Percentiles rank a stretch among this genome's conserved stretches.
Conservation (phyloP, 2,113 vertebrate species). For the Pachypanchax playfairii region DNA sequence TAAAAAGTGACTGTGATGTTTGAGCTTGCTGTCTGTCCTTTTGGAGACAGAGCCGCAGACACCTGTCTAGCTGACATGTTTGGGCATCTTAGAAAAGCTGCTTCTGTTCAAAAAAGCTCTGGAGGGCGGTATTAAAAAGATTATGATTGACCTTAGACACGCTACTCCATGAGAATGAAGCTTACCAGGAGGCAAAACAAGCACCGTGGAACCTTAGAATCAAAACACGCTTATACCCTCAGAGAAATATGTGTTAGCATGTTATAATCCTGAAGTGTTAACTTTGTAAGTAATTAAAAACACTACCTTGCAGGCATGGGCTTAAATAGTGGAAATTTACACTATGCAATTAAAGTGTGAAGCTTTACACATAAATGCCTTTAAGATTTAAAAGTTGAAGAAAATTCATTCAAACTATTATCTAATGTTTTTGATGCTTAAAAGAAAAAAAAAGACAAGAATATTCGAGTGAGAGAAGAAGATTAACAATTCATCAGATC, state of each 20-base stretch:
- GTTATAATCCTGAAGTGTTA: slow-evolving; percentile 13
- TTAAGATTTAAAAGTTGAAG: too few relatives aligned
- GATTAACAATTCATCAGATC: not conserved
- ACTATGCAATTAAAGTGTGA: too few relatives aligned
- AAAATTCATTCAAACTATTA: too few relatives aligned
- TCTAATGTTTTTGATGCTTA: too few relatives aligned
- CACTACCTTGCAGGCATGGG: slow-evolving; percentile 32
- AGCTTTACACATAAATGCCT: too few relatives aligned
- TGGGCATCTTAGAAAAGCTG: slow-evolving; percentile 27
- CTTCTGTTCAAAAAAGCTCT: slow-evolving; percentile 6
- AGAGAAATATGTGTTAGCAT: slow-evolving; percentile 57
- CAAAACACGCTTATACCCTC: slow-evolving; percentile 31
- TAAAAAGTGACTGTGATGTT: not conserved
- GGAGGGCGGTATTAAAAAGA: slow-evolving; percentile 26
- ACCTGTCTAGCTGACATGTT: slow-evolving; percentile 41
- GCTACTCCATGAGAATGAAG: slow-evolving; percentile 37
- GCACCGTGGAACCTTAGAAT: slow-evolving; percentile 24
- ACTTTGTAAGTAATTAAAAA: slow-evolving; percentile 30
- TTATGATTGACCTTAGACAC: slow-evolving; percentile 53
- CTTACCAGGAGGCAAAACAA: slow-evolving; percentile 42
- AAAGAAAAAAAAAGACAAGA: too few relatives aligned
- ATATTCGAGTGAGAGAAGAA: too few relatives aligned
- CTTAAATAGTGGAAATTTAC: too few relatives aligned
- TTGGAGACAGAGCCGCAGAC: slow-evolving; percentile 2
- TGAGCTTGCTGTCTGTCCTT: not conserved